Conservation (phyloP, 2,113 vertebrate genomes). For the Gymnobelideus leadbeateri region DNA sequence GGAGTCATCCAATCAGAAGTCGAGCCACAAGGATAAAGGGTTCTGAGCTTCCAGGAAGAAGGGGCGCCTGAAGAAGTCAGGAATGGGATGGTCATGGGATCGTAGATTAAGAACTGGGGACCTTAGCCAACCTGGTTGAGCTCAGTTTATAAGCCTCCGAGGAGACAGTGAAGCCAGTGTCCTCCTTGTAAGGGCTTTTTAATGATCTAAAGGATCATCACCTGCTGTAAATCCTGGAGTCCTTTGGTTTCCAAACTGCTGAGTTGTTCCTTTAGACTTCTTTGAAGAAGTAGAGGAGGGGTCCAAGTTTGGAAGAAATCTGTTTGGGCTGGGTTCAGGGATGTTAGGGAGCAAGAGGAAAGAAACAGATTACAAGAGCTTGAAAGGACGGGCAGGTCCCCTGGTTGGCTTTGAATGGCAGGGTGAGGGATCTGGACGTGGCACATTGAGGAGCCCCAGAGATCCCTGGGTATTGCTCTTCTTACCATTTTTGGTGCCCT, state of each 20-base stretch:
- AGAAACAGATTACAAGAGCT: background rate
- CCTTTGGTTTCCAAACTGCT: background rate
- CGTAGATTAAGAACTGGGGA: background rate
- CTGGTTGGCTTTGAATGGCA: background rate
- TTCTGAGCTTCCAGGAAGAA: no score
- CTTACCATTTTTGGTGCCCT: background rate
- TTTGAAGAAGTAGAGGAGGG: background rate
- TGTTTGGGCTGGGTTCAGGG: background rate
- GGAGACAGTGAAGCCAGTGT: background rate
- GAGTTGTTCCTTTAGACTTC: background rate
- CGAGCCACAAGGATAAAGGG: no score
- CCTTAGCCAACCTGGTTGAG: background rate
- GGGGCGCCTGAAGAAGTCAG: background rate
- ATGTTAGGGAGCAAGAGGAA: background rate
- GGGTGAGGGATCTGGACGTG: background rate
- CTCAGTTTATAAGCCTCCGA: background rate
- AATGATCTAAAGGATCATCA: background rate
- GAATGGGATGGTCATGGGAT: background rate
- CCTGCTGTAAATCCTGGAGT: background rate
- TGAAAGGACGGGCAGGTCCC: rapidly evolving
- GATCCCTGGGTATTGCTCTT: rapidly evolving
- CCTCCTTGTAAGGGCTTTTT: no score
- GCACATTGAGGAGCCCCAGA: background rate
- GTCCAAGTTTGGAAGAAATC: background rate
- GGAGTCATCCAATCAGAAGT: background rate